These are phyloP conservation scores for Murina feae DNA, from an alignment of 2,113 vertebrate genomes.

Conservation along the genomic window DNA sequence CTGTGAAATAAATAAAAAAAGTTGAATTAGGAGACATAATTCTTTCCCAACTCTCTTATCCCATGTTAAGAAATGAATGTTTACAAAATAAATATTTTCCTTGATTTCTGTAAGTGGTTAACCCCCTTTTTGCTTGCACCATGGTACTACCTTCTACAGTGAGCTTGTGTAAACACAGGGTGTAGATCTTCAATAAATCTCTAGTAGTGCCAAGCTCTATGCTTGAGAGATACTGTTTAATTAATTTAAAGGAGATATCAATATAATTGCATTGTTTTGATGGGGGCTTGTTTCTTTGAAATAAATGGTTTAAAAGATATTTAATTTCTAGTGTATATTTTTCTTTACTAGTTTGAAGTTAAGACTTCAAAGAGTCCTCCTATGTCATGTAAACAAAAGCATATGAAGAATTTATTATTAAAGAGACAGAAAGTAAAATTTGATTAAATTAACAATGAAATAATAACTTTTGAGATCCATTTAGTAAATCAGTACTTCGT, in stretches of 20 bases:
- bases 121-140: background rate
- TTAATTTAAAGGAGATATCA: background rate
- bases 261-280: background rate
- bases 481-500: constrained; percentile 45
- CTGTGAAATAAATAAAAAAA: background rate
- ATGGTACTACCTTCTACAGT: background rate
- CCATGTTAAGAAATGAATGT: background rate
- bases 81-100: background rate
- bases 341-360: background rate
- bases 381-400: background rate
- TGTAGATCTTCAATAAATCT: background rate
- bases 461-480: constrained; percentile 53
- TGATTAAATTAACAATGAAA: constrained; percentile 65
- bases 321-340: background rate
- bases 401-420: constrained; percentile 2
- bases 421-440: constrained; percentile 29
- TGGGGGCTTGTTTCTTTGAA: background rate
- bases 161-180: background rate
- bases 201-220: background rate
- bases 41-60: background rate
- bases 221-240: background rate
- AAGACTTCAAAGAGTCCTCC: background rate
- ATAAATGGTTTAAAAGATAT: background rate
- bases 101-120: background rate
- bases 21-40: background rate